Evolutionary conservation across 2,797 vertebrate species (phyloP).

Genomic region (Selene dorsalis): DNA sequence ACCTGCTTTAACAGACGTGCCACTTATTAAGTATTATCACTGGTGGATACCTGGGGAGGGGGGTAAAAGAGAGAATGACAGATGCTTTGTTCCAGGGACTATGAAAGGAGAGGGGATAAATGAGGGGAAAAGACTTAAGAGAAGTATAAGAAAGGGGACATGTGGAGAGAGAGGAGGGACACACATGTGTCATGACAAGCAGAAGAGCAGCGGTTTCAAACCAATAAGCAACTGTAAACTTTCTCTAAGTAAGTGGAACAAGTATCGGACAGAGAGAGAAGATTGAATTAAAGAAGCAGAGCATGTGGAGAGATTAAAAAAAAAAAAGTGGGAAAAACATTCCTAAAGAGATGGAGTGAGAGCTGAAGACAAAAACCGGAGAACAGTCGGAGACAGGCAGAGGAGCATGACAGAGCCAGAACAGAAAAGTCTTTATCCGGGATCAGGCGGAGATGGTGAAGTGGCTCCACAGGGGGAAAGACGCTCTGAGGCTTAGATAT

Average conservation of each 20-base stretch:
- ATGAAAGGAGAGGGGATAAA: too few species aligned
- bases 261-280: neutral
- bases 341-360: constrained; percentile 19
- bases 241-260: neutral
- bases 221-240: constrained; percentile 7
- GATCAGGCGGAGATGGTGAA: constrained; percentile 29
- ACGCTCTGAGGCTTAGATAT: constrained; percentile 5
- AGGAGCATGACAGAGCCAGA: constrained; percentile 53
- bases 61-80: constrained; percentile 18
- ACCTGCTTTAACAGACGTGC: neutral
- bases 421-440: constrained; percentile 74
- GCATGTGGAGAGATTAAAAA: neutral
- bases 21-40: constrained; percentile 14
- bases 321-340: constrained; percentile 1
- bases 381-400: constrained; percentile 56
- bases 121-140: too few species aligned
- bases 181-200: neutral
- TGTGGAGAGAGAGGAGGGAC: too few species aligned
- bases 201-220: constrained; percentile 31
- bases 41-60: neutral
- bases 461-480: constrained; percentile 26
- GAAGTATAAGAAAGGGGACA: too few species aligned
- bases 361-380: constrained; percentile 35
- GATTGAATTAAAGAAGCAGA: constrained; percentile 9
- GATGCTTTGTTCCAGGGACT: too few species aligned